Conservation (phyloP, 2,888 invertebrate species). For the Xylota segnis region DNA sequence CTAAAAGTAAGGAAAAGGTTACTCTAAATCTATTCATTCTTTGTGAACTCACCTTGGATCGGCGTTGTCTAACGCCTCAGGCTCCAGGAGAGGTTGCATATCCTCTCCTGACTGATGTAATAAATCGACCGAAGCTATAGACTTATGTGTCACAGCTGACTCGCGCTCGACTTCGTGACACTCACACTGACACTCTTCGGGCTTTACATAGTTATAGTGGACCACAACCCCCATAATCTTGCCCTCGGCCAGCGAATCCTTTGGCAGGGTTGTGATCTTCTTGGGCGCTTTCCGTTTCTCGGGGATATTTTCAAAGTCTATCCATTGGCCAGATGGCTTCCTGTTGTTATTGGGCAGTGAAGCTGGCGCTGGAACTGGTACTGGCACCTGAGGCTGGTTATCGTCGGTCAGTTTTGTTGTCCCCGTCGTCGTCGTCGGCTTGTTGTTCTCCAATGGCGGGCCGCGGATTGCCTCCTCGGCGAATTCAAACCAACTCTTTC, state of each 20-base stretch:
- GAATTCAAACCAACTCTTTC: conserved; percentile 87
- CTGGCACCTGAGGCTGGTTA: conserved; percentile 85
- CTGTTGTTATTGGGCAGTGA: conserved; percentile 78
- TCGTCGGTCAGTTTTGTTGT: conserved; percentile 77
- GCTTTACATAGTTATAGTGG: conserved; percentile 92
- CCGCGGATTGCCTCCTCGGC: conserved; percentile 87
- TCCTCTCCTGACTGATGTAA: conserved; percentile 84
- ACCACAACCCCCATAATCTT: conserved; percentile 83
- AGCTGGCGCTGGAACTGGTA: conserved; percentile 83
- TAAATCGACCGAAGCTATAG: conserved; percentile 81
- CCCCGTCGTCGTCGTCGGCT: not conserved
- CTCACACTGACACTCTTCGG: conserved; percentile 94
- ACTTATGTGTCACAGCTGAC: conserved; percentile 79
- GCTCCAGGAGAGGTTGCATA: conserved; percentile 85
- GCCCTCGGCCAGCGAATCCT: conserved; percentile 81
- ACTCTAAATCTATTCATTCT: not conserved
- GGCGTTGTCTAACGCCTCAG: conserved; percentile 82
- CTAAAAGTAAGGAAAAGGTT: conserved; percentile 79
- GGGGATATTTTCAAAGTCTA: conserved; percentile 94
- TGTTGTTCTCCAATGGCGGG: conserved; percentile 37
- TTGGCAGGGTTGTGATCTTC: conserved; percentile 92
- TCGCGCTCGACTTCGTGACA: conserved; percentile 88
- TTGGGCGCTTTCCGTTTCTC: conserved; percentile 93
- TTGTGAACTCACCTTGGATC: conserved; percentile 80
- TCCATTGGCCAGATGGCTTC: conserved; percentile 88